A percentile compares a stretch with the other conserved stretches of the same genome.
Conservation (phyloP, 2,888 invertebrate species). For the Caenorhabditis japonica region DNA sequence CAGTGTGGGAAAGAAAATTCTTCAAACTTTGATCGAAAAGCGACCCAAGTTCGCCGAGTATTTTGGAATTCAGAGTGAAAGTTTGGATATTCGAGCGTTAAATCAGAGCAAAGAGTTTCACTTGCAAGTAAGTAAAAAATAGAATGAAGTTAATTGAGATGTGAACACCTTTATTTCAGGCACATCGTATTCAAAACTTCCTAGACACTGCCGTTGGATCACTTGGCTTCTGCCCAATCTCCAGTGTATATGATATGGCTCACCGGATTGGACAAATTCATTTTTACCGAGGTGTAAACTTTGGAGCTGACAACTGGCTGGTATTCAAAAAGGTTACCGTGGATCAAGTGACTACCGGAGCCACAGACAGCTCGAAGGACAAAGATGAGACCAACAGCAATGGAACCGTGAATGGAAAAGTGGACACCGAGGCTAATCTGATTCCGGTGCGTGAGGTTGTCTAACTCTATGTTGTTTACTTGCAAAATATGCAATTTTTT, state of each 20-base stretch:
- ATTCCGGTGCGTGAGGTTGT: slow-evolving; percentile 34
- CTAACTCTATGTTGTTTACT: background rate
- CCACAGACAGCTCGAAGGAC: slow-evolving; percentile 48
- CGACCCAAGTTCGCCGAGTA: slow-evolving; percentile 74
- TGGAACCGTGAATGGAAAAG: slow-evolving; percentile 43
- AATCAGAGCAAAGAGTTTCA: slow-evolving; percentile 71
- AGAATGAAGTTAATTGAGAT: background rate
- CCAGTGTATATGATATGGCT: slow-evolving; percentile 72
- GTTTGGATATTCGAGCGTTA: slow-evolving; percentile 61
- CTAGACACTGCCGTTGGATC: slow-evolving; percentile 71
- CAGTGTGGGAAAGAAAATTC: slow-evolving; percentile 70
- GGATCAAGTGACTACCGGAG: slow-evolving; percentile 65
- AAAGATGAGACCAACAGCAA: slow-evolving; percentile 50
- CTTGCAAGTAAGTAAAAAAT: slow-evolving; percentile 54
- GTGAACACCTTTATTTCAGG: slow-evolving; percentile 47
- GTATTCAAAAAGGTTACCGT: slow-evolving; percentile 73
- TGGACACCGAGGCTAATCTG: slow-evolving; percentile 35
- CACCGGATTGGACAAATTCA: slow-evolving; percentile 72
- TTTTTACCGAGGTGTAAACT: slow-evolving; percentile 73
- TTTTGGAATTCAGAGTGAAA: slow-evolving; percentile 70
- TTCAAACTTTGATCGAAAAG: slow-evolving; percentile 68
- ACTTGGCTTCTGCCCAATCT: slow-evolving; percentile 71
- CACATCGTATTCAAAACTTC: slow-evolving; percentile 71
- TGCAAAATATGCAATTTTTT: background rate
- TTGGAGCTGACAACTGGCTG: slow-evolving; percentile 73